Percentiles rank a stretch among this genome's conserved stretches.
These are phyloP conservation scores for Parus major DNA, from an alignment of 2,113 vertebrate genomes.

Conservation along the genomic window DNA sequence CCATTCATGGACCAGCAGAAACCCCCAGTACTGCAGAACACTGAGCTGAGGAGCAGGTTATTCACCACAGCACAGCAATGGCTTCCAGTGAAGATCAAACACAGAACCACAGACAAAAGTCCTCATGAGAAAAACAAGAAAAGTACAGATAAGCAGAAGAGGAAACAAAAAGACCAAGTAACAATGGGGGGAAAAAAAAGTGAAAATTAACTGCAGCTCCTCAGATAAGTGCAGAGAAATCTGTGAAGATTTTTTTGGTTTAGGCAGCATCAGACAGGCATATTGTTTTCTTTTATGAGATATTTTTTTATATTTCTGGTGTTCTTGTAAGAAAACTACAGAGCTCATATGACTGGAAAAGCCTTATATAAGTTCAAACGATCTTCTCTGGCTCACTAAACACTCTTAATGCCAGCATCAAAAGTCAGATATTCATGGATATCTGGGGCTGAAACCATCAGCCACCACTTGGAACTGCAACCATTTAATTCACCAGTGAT, in stretches of 20 bases:
- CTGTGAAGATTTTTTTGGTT: neutral
- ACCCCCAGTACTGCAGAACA: neutral
- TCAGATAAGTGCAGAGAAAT: neutral
- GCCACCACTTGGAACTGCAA: neutral
- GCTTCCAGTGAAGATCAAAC: neutral
- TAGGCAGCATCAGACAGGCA: neutral
- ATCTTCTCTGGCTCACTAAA: neutral
- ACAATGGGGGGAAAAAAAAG: neutral
- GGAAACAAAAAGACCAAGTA: neutral
- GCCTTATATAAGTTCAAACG: neutral
- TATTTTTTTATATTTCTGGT: neutral
- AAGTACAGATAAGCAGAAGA: neutral
- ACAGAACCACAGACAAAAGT: neutral
- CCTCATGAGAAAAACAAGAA: neutral
- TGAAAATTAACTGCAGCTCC: neutral
- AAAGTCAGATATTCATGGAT: neutral
- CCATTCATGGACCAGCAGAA: accelerated
- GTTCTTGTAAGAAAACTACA: neutral
- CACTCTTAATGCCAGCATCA: neutral
- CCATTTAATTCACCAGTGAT: neutral
- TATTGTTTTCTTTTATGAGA: neutral
- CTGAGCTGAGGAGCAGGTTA: neutral
- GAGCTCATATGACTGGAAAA: neutral
- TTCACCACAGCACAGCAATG: neutral
- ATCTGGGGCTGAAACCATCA: neutral